Evolutionary conservation across 2,888 invertebrate species (phyloP).

Genomic region (Asteroscopus sphinx): DNA sequence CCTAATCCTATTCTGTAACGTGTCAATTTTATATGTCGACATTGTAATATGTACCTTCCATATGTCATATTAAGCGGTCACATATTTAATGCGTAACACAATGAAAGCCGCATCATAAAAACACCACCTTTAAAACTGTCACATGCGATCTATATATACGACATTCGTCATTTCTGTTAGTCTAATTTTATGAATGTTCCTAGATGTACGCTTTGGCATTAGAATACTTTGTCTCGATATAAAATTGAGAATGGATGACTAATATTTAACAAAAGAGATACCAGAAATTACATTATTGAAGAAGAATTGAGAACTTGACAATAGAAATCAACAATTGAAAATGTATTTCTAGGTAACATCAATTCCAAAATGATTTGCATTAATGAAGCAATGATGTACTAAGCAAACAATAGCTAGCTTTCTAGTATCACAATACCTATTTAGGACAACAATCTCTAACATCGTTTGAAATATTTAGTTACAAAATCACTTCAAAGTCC

Average conservation of each 20-base stretch:
- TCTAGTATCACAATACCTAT: conserved; percentile 40
- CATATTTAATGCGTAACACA: conserved; percentile 75
- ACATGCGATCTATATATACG: conserved; percentile 82
- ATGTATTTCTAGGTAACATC: conserved; percentile 2
- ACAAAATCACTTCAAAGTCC: conserved; percentile 52
- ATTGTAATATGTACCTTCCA: conserved; percentile 81
- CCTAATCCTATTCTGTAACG: conserved; percentile 82
- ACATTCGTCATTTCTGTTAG: conserved; percentile 80
- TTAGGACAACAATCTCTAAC: conserved; percentile 30
- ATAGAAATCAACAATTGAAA: conserved; percentile 2
- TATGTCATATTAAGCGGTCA: conserved; percentile 82
- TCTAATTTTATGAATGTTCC: conserved; percentile 78
- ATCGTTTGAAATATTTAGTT: conserved; percentile 44
- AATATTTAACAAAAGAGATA: conserved; percentile 17
- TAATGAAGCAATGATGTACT: conserved; percentile 28
- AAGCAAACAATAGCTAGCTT: conserved; percentile 26
- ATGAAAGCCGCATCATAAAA: conserved; percentile 56
- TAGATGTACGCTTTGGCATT: conserved; percentile 47
- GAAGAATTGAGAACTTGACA: conserved; percentile 4
- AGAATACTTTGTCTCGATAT: conserved; percentile 49
- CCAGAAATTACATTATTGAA: conserved; percentile 7
- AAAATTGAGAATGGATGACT: conserved; percentile 39
- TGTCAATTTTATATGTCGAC: conserved; percentile 84
- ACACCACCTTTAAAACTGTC: conserved; percentile 59
- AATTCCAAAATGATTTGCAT: conserved; percentile 21